phyloP scores from a whole-genome alignment of 1,140 invertebrate genomes.

The Neocloeon triangulifer region DNA sequence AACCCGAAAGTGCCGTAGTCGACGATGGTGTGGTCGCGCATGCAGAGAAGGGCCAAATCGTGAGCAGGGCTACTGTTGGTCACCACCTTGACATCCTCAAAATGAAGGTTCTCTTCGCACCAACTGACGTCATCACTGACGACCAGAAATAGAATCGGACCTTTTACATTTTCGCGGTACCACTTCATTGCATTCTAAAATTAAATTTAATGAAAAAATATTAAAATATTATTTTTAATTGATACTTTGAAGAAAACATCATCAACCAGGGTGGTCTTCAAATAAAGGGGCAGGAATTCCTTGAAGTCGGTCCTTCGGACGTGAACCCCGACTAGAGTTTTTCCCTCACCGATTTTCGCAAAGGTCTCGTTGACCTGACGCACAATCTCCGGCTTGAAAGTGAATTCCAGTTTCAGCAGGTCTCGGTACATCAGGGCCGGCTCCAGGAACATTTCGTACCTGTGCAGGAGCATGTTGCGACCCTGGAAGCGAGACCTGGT shows the following conservation, averaged over 20 bases:
- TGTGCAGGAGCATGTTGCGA: background rate
- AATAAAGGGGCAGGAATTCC: background rate
- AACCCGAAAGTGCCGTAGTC: constrained; percentile 4
- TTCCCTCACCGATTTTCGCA: background rate
- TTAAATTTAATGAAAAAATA: too few species aligned
- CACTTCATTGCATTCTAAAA: constrained; percentile 3
- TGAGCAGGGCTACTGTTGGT: background rate
- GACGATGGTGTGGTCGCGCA: constrained; percentile 3
- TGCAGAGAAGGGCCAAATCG: constrained; percentile 3
- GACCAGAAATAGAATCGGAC: background rate
- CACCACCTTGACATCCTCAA: too few species aligned
- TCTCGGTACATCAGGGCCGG: background rate
- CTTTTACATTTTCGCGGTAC: background rate
- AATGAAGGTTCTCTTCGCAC: too few species aligned
- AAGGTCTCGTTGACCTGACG: background rate
- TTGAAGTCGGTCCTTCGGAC: constrained; percentile 3
- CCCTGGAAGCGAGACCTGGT: background rate
- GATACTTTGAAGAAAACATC: too few species aligned
- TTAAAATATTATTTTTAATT: too few species aligned
- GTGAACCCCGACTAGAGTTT: constrained; percentile 1
- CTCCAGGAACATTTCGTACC: background rate
- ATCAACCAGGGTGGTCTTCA: background rate
- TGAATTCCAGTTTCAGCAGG: background rate
- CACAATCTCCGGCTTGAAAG: background rate
- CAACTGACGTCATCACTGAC: too few species aligned